Percentiles rank a stretch among this genome's conserved stretches.
Evolutionary conservation across 2,888 invertebrate genomes (phyloP).

Genomic region (Drosophila diplacantha): DNA sequence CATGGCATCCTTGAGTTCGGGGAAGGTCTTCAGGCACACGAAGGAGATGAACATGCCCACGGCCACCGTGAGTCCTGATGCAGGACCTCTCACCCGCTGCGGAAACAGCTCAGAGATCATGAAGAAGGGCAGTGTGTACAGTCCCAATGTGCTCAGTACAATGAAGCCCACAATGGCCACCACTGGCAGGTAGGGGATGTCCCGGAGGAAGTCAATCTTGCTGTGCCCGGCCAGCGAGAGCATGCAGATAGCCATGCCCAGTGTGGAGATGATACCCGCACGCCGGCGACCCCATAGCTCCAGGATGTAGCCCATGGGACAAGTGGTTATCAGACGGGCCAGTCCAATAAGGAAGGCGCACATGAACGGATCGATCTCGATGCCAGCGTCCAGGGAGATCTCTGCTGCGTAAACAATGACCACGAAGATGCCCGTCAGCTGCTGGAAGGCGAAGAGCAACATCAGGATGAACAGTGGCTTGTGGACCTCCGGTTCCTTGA

Average conservation of each 20-base stretch:
- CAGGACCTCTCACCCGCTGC: constrained; percentile 81
- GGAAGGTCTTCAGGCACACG: constrained; percentile 83
- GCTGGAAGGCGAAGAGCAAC: constrained; percentile 83
- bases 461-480: constrained; percentile 79
- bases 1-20: constrained; percentile 80
- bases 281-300: constrained; percentile 82
- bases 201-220: constrained; percentile 70
- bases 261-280: constrained; percentile 82
- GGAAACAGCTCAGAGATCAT: constrained; percentile 87
- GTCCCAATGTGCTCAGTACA: constrained; percentile 79
- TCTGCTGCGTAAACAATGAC: constrained; percentile 85
- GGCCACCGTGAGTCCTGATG: constrained; percentile 83
- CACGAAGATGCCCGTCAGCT: constrained; percentile 85
- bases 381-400: constrained; percentile 82
- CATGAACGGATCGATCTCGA: constrained; percentile 82
- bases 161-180: constrained; percentile 72
- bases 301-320: constrained; percentile 82
- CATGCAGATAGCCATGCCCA: constrained; percentile 82
- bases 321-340: constrained; percentile 81
- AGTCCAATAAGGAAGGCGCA: constrained; percentile 83
- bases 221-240: constrained; percentile 79
- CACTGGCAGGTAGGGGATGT: constrained; percentile 71
- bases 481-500: constrained; percentile 75
- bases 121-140: constrained; percentile 84
- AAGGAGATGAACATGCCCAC: constrained; percentile 83